phyloP scores from a whole-genome alignment of 2,113 vertebrate species.

The Platichthys stellatus region DNA sequence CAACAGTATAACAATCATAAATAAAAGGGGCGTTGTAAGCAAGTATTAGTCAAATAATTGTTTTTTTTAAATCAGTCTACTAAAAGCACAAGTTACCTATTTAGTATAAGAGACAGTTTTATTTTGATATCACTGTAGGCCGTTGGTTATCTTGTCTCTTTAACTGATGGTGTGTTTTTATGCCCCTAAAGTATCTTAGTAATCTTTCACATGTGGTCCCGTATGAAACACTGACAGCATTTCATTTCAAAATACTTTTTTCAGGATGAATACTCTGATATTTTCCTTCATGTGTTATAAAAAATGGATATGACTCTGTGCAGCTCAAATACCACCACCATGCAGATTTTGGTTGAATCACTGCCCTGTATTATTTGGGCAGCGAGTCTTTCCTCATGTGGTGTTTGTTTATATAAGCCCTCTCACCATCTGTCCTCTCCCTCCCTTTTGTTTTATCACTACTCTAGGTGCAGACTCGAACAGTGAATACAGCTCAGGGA shows the following conservation, averaged over 20 bases:
- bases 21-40: not conserved
- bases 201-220: not conserved
- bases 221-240: not conserved
- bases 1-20: not conserved
- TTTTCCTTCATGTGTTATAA: not conserved
- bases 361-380: constrained; percentile 48
- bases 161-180: not conserved
- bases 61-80: not conserved
- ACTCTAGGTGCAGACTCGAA: constrained; percentile 69
- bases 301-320: not conserved
- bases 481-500: constrained; percentile 72
- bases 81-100: not conserved
- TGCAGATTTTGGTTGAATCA: constrained; percentile 53
- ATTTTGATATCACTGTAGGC: not conserved
- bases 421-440: constrained; percentile 64
- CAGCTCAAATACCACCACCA: constrained; percentile 35
- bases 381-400: constrained; percentile 52
- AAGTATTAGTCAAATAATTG: not conserved
- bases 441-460: constrained; percentile 43
- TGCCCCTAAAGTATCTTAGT: not conserved
- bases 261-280: not conserved
- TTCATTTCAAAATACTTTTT: not conserved
- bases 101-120: not conserved
- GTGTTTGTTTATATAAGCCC: constrained; percentile 64
- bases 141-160: not conserved